Evolutionary conservation across 2,797 vertebrate genomes (phyloP).

Genomic region (Lepidocolaptes lacrymiger): DNA sequence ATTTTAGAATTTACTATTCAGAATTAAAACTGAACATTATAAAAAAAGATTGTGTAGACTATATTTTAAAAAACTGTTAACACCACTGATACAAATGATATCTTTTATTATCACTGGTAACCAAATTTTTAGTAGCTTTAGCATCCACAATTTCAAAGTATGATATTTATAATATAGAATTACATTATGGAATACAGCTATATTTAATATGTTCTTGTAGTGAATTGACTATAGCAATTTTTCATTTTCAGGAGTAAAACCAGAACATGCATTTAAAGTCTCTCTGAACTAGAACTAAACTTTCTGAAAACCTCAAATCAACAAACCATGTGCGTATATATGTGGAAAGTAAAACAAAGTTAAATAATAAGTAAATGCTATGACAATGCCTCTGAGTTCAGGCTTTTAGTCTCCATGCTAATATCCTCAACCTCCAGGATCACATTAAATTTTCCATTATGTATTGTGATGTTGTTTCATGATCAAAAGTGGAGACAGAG

Average conservation of each 20-base stretch:
- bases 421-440: background rate
- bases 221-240: background rate
- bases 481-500: background rate
- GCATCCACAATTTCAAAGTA: background rate
- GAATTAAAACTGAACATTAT: background rate
- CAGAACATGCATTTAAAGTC: background rate
- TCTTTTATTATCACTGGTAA: background rate
- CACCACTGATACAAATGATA: background rate
- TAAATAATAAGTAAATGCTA: background rate
- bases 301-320: background rate
- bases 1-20: background rate
- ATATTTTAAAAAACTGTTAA: background rate
- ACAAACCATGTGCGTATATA: background rate
- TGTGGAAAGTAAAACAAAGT: background rate
- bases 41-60: background rate
- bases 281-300: background rate
- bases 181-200: background rate
- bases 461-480: background rate
- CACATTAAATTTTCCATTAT: background rate
- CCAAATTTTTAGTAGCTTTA: background rate
- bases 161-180: background rate
- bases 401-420: background rate
- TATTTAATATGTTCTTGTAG: background rate
- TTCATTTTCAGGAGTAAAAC: background rate
- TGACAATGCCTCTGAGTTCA: background rate